A percentile compares a stretch with the other conserved stretches of the same genome.
These are phyloP conservation scores for Oasisia sp. DNA, from an alignment of 2,888 invertebrate species.

Conservation along the genomic window DNA sequence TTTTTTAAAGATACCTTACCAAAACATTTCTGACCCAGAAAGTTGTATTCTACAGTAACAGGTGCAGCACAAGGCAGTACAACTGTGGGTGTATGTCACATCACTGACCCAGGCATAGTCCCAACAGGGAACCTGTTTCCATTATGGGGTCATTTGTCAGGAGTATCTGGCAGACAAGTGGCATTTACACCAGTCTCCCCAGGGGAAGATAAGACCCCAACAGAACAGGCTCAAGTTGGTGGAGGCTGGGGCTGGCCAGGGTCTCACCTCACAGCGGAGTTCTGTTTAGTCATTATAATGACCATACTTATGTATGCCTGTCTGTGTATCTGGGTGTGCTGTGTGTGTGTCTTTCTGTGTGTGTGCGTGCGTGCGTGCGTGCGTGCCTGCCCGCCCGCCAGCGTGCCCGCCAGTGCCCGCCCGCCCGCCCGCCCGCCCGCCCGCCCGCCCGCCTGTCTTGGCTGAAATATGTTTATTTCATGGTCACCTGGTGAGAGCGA, in stretches of 20 bases:
- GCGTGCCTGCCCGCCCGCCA: too few relatives aligned
- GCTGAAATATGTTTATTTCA: too few relatives aligned
- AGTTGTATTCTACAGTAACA: background rate
- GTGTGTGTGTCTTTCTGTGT: too few relatives aligned
- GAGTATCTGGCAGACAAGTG: background rate
- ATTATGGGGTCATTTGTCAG: constrained; percentile 10
- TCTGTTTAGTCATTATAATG: too few relatives aligned
- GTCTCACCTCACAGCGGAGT: too few relatives aligned
- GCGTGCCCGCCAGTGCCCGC: too few relatives aligned
- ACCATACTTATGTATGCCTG: too few relatives aligned
- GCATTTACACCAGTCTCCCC: background rate
- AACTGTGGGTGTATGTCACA: background rate
- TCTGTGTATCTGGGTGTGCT: too few relatives aligned
- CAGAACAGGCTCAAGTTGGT: background rate
- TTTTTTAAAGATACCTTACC: background rate
- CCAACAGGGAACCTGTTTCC: background rate
- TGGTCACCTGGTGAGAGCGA: too few relatives aligned
- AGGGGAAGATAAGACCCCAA: background rate
- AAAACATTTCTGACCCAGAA: background rate
- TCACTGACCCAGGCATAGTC: background rate
- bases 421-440: too few relatives aligned
- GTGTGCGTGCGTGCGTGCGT: too few relatives aligned
- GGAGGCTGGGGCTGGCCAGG: background rate
- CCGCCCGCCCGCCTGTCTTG: too few relatives aligned
- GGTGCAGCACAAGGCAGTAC: background rate